phyloP scores from a whole-genome alignment of 2,888 invertebrate genomes.

The Panorpa germanica region DNA sequence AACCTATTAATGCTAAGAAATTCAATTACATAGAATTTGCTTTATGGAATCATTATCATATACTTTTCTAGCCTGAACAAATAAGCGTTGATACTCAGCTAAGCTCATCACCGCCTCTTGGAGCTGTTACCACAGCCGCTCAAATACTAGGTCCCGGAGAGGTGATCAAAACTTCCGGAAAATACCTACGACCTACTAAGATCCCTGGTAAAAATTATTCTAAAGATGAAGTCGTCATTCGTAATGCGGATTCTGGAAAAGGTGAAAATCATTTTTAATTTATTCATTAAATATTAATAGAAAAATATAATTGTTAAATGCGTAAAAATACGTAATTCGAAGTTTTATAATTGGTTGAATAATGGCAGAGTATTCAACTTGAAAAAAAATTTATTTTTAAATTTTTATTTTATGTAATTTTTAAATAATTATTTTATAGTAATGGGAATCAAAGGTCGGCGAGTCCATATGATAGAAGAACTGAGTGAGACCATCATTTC shows the following conservation, averaged over 20 bases:
- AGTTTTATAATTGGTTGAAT: constrained; percentile 2
- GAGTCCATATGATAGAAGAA: constrained; percentile 98
- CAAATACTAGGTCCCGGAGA: constrained; percentile 64
- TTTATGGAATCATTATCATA: no score
- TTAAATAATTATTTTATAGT: constrained; percentile 42
- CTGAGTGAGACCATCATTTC: constrained; percentile 96
- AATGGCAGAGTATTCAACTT: neutral
- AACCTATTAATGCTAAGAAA: no score
- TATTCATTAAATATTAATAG: constrained; percentile 11
- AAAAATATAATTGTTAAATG: constrained; percentile 8
- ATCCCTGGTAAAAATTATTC: constrained; percentile 86
- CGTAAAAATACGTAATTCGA: constrained; percentile 11
- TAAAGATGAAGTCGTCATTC: constrained; percentile 87
- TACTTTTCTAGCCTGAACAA: no score
- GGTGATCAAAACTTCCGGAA: constrained; percentile 72
- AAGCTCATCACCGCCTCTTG: constrained; percentile 33
- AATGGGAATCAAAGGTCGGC: constrained; percentile 96
- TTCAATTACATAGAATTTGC: no score
- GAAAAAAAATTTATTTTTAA: neutral
- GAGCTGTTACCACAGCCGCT: constrained; percentile 28
- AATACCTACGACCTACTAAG: constrained; percentile 73
- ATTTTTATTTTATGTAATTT: constrained; percentile 6
- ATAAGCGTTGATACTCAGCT: no score
- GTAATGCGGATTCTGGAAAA: constrained; percentile 92
- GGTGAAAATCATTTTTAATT: constrained; percentile 31